Percentiles rank a stretch among this genome's conserved stretches.
Conservation (phyloP, 2,797 vertebrate species). For the Lophius americanus region DNA sequence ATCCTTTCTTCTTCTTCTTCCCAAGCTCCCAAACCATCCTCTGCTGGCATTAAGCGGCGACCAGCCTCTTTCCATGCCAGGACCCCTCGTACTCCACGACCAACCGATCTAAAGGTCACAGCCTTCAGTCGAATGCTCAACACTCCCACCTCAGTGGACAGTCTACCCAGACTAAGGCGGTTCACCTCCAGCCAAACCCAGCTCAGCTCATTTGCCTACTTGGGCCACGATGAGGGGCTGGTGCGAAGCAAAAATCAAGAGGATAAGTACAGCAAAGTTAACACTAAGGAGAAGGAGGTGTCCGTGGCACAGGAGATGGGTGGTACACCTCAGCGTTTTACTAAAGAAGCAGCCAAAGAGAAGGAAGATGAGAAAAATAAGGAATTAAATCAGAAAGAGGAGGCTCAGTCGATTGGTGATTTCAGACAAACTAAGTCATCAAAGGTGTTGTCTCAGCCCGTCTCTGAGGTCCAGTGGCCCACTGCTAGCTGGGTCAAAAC, state of each 20-base stretch:
- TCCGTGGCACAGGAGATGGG: slow-evolving; percentile 21
- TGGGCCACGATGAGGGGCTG: slow-evolving; percentile 84
- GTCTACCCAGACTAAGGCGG: slow-evolving; percentile 91
- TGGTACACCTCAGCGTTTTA: slow-evolving; percentile 32
- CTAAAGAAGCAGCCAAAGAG: slow-evolving; percentile 56
- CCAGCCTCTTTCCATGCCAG: slow-evolving; percentile 89
- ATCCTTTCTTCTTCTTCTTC: slow-evolving; percentile 83
- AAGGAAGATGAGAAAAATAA: slow-evolving; percentile 53
- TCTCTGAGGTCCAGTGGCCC: slow-evolving; percentile 78
- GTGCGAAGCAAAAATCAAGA: slow-evolving; percentile 58
- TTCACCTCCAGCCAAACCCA: slow-evolving; percentile 92
- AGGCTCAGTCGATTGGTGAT: slow-evolving; percentile 54
- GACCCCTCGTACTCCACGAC: slow-evolving; percentile 90
- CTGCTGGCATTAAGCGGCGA: slow-evolving; percentile 86
- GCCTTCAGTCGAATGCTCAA: slow-evolving; percentile 94
- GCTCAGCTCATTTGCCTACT: slow-evolving; percentile 88
- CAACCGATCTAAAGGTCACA: slow-evolving; percentile 91
- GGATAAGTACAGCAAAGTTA: slow-evolving; percentile 51
- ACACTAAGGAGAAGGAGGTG: slow-evolving; percentile 25
- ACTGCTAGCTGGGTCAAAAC: slow-evolving; percentile 62
- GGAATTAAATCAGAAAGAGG: slow-evolving; percentile 61
- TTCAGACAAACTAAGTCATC: slow-evolving; percentile 59
- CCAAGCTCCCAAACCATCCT: slow-evolving; percentile 85
- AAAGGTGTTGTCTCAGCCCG: slow-evolving; percentile 84
- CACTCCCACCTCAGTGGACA: slow-evolving; percentile 94